Conservation (phyloP, 1,140 invertebrate species). For the Dryas iulia region DNA sequence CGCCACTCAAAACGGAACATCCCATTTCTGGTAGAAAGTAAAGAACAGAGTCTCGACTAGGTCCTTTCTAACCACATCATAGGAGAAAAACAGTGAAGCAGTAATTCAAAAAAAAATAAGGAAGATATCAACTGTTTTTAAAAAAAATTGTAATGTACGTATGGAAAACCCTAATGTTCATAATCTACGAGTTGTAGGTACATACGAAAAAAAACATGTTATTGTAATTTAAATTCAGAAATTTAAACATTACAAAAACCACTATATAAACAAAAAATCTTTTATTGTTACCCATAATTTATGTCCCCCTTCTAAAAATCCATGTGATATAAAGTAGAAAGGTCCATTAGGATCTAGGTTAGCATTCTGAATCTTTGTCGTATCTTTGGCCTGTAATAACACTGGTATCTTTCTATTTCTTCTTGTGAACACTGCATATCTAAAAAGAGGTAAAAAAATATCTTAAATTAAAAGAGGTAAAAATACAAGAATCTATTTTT, state of each 20-base stretch:
- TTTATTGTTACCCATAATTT: constrained; percentile 86
- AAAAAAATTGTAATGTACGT: no score
- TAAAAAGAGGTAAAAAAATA: constrained; percentile 49
- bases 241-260: not conserved
- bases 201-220: no score
- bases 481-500: not conserved
- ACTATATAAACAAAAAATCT: no score
- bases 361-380: constrained; percentile 81
- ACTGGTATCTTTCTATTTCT: constrained; percentile 79
- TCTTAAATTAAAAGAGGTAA: not conserved
- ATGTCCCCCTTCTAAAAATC: constrained; percentile 91
- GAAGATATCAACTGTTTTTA: no score
- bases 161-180: no score
- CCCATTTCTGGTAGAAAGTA: no score
- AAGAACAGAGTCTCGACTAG: no score
- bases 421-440: constrained; percentile 81
- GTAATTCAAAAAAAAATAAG: no score
- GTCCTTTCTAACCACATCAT: no score
- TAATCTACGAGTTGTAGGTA: no score
- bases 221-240: not conserved
- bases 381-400: constrained; percentile 83
- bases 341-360: constrained; percentile 83
- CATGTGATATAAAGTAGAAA: constrained; percentile 90
- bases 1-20: no score
- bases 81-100: no score